These are phyloP conservation scores for Pycnonotus jocosus DNA, from an alignment of 2,113 vertebrate genomes.

Conservation along the genomic window DNA sequence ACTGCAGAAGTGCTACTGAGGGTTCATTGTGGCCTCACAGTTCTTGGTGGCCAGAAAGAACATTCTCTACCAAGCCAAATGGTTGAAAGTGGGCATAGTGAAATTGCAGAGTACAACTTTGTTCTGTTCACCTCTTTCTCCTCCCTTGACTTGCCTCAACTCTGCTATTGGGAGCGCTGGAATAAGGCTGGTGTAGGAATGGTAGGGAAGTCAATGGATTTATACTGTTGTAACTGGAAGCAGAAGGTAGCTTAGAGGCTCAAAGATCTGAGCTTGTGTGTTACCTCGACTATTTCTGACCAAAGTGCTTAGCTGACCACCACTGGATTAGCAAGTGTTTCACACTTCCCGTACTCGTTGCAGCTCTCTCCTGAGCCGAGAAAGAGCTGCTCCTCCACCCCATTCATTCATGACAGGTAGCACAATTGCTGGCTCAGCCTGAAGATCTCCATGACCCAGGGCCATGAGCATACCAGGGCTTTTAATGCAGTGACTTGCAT, in stretches of 20 bases:
- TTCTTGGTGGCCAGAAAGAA: neutral
- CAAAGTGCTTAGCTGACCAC: neutral
- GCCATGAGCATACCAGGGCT: neutral
- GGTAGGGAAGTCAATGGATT: neutral
- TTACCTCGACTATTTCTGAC: neutral
- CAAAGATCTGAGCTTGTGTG: neutral
- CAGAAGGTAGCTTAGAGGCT: neutral
- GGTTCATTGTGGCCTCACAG: neutral
- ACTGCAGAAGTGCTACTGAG: neutral
- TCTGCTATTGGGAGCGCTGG: neutral
- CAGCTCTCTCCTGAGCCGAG: fast-evolving
- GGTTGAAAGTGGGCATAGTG: neutral
- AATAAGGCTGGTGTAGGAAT: neutral
- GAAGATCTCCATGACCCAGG: neutral
- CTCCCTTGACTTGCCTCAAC: neutral
- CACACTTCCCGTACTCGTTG: neutral
- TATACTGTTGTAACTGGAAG: neutral
- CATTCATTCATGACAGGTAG: neutral
- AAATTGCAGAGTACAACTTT: neutral
- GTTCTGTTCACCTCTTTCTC: neutral
- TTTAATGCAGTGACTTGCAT: neutral
- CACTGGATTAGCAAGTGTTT: neutral
- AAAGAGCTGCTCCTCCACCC: neutral
- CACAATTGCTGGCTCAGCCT: neutral
- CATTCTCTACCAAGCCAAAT: neutral